These are phyloP conservation scores for Engraulis encrasicolus DNA, from an alignment of 2,113 vertebrate species.

Conservation along the genomic window DNA sequence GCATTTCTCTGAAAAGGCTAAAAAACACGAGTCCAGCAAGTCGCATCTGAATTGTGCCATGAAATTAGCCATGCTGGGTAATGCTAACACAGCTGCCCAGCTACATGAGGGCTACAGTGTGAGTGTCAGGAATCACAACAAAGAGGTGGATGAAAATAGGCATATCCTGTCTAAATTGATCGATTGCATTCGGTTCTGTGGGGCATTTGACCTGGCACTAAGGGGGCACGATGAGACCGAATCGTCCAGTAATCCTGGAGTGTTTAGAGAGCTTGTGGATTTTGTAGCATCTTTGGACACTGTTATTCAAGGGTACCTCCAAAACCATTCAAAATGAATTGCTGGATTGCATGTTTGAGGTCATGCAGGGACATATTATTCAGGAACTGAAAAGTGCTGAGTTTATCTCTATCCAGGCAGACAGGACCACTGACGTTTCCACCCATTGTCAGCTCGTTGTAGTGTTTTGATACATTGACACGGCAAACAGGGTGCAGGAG, in stretches of 20 bases:
- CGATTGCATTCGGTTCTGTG: constrained; percentile 40
- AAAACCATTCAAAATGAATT: not conserved
- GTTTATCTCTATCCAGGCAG: no score
- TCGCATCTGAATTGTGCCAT: no score
- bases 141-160: constrained; percentile 23
- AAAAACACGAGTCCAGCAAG: no score
- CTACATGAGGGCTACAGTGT: not conserved
- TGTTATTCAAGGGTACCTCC: not conserved
- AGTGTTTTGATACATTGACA: no score
- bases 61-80: not conserved
- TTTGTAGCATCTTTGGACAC: not conserved
- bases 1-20: no score
- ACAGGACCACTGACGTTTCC: no score
- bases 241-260: not conserved
- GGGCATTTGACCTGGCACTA: not conserved
- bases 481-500: no score
- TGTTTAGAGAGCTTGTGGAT: not conserved
- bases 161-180: constrained; percentile 40
- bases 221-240: not conserved
- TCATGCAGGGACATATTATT: no score
- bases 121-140: not conserved
- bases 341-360: no score
- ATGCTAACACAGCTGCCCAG: not conserved
- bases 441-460: no score
- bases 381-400: no score